Conservation (phyloP, 2,113 vertebrate genomes). For the Fregata magnificens region DNA sequence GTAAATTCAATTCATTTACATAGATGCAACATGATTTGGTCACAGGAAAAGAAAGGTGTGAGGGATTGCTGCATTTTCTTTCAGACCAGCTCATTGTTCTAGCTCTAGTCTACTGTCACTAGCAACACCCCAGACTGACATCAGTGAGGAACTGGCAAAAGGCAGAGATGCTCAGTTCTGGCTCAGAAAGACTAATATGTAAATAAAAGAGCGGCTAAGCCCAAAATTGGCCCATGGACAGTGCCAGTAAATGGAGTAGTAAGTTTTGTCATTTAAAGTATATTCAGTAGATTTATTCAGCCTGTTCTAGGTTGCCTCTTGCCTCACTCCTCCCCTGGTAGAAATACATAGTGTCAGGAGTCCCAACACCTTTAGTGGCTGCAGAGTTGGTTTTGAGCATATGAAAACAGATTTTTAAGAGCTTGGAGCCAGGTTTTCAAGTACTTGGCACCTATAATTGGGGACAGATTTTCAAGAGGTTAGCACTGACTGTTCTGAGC, state of each 20-base stretch:
- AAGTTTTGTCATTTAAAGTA: not conserved
- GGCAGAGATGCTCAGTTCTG: not conserved
- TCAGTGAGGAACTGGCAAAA: not conserved
- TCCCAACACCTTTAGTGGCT: not conserved
- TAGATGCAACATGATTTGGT: not conserved
- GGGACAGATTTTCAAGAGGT: constrained; percentile 20
- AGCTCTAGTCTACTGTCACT: not conserved
- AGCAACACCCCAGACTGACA: not conserved
- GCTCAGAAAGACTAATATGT: not conserved
- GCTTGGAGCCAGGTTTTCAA: not conserved
- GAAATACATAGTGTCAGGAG: not conserved
- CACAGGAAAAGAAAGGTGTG: not conserved
- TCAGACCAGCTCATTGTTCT: not conserved
- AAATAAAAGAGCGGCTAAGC: not conserved
- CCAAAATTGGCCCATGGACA: not conserved
- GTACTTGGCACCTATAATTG: constrained; percentile 2
- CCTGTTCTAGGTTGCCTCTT: not conserved
- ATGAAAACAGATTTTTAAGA: not conserved
- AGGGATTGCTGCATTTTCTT: not conserved
- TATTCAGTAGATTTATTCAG: not conserved
- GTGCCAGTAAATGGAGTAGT: not conserved
- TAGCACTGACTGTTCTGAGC: constrained; percentile 19
- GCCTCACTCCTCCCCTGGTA: not conserved
- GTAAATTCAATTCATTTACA: not conserved
- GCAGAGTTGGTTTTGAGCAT: not conserved